Percentiles rank a stretch among this genome's conserved stretches.
Evolutionary conservation across 2,797 vertebrate species (phyloP).

Genomic region (Buceros bicornis): DNA sequence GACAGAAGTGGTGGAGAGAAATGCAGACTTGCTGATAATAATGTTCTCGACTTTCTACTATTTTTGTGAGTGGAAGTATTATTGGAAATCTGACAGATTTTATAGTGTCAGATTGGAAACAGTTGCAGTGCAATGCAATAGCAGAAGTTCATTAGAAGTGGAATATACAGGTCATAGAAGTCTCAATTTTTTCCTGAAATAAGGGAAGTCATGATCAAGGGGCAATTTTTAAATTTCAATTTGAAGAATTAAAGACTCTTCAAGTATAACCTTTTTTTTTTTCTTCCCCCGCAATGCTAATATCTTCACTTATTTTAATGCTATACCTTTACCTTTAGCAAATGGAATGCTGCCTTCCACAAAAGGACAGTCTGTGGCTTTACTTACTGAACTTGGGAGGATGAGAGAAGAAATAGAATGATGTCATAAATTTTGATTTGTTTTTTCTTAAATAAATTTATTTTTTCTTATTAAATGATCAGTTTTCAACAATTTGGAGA

Average conservation of each 20-base stretch:
- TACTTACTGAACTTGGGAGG: neutral
- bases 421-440: neutral
- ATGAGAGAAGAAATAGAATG: neutral
- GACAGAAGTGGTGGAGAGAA: conserved; percentile 36
- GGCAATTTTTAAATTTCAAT: neutral
- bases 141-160: conserved; percentile 30
- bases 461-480: too few species aligned
- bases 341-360: neutral
- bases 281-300: neutral
- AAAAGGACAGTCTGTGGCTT: neutral
- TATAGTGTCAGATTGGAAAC: conserved; percentile 57
- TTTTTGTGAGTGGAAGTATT: conserved; percentile 47
- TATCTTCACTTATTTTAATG: neutral
- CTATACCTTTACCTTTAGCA: neutral
- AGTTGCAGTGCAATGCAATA: neutral
- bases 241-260: neutral
- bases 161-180: neutral
- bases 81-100: conserved; percentile 44
- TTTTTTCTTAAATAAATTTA: neutral
- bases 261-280: neutral
- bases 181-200: neutral
- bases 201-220: neutral
- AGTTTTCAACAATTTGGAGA: neutral
- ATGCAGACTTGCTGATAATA: neutral
- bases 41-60: conserved; percentile 31